These are phyloP conservation scores for Glaucopsyche alexis DNA, from an alignment of 2,888 invertebrate genomes.

Conservation along the genomic window DNA sequence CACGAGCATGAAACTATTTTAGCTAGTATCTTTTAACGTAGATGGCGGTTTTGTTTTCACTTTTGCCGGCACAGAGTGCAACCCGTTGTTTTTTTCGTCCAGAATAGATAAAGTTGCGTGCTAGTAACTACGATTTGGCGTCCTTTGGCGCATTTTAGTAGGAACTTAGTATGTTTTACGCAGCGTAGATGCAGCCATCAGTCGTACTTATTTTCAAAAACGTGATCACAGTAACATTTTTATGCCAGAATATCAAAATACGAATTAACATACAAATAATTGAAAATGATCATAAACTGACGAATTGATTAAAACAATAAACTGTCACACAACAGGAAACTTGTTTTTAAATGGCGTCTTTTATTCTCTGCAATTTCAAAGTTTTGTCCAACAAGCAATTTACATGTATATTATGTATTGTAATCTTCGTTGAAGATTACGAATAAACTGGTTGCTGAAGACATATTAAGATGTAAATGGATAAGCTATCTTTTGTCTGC, in stretches of 20 bases:
- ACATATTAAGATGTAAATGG: constrained; percentile 5
- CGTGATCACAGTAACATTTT: too few species aligned
- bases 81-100: too few species aligned
- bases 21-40: too few species aligned
- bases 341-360: neutral
- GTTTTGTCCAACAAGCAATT: neutral
- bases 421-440: neutral
- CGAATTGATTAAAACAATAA: neutral
- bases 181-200: too few species aligned
- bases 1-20: too few species aligned
- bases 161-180: too few species aligned
- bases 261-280: neutral
- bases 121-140: too few species aligned
- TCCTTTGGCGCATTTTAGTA: too few species aligned
- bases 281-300: neutral
- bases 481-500: constrained; percentile 1
- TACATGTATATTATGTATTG: neutral
- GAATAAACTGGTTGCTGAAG: constrained; percentile 9
- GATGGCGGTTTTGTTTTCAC: too few species aligned
- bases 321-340: neutral
- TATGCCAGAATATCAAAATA: neutral
- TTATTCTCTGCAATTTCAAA: neutral
- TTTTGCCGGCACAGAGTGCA: too few species aligned
- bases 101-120: too few species aligned
- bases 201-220: too few species aligned